A percentile compares a stretch with the other conserved stretches of the same genome.
phyloP scores from a whole-genome alignment of 1,140 invertebrate genomes.

The Euwallacea similis region DNA sequence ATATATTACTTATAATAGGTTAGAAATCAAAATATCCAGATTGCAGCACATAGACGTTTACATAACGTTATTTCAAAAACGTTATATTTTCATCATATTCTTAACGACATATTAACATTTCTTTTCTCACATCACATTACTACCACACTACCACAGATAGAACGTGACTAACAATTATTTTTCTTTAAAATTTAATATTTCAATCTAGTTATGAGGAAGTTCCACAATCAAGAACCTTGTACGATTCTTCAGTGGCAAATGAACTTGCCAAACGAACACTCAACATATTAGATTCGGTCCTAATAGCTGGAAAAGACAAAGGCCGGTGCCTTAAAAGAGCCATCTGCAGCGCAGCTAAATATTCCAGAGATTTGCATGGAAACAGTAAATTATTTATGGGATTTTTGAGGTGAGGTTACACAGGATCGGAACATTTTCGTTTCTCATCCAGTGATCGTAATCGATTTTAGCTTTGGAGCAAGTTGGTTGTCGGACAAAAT shows the following conservation, averaged over 20 bases:
- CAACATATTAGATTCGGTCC: constrained; percentile 58
- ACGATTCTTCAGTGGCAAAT: constrained; percentile 10
- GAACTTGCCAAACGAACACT: constrained; percentile 45
- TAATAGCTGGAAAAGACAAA: constrained; percentile 54
- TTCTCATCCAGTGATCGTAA: not conserved
- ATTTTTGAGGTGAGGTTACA: constrained; percentile 63
- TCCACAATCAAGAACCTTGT: too few relatives aligned
- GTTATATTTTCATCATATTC: too few relatives aligned
- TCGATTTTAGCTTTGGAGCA: constrained; percentile 17
- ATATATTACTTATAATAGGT: not conserved
- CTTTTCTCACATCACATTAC: too few relatives aligned
- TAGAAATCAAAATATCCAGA: not conserved
- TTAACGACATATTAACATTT: too few relatives aligned
- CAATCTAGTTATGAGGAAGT: too few relatives aligned
- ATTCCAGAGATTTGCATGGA: constrained; percentile 57
- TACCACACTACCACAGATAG: too few relatives aligned
- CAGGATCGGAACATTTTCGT: not conserved
- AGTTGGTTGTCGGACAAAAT: constrained; percentile 14
- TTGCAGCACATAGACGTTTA: not conserved
- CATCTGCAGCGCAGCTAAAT: constrained; percentile 66
- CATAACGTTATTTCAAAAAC: too few relatives aligned
- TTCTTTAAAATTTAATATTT: too few relatives aligned
- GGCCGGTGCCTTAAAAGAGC: constrained; percentile 61
- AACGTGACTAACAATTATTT: too few relatives aligned
- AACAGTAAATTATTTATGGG: constrained; percentile 66